phyloP scores from a whole-genome alignment of 2,797 vertebrate species.

The Parauchenoglanis ngamensis region DNA sequence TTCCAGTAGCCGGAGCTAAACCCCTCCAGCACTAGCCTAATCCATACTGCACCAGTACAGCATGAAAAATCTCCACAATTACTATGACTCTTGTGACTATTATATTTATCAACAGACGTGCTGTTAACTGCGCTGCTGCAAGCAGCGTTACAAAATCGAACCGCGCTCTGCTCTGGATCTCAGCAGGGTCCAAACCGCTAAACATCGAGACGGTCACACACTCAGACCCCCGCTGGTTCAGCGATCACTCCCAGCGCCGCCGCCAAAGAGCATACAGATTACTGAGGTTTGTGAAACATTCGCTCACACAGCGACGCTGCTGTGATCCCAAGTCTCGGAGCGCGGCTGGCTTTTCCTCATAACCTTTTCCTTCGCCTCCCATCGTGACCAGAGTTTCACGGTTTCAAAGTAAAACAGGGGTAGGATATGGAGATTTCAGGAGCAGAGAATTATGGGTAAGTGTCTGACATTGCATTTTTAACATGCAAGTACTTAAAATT shows the following conservation, averaged over 20 bases:
- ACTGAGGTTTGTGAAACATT: neutral
- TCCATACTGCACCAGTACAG: neutral
- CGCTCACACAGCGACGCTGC: neutral
- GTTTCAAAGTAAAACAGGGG: neutral
- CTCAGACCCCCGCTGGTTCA: neutral
- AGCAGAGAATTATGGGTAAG: neutral
- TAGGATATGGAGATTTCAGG: neutral
- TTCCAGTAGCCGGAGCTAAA: neutral
- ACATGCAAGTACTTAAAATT: neutral
- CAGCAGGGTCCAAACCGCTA: neutral
- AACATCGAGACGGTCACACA: neutral
- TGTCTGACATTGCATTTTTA: neutral
- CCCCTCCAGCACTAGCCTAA: neutral
- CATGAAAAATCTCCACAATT: neutral
- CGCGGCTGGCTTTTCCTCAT: neutral
- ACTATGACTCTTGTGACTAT: neutral
- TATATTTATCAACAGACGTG: neutral
- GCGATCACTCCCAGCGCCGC: neutral
- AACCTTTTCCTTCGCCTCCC: constrained; percentile 2
- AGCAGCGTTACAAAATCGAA: neutral
- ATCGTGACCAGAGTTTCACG: no score
- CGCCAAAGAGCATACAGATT: neutral
- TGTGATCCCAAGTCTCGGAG: neutral
- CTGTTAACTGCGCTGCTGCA: neutral
- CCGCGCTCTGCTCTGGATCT: neutral